Percentiles rank a stretch among this genome's conserved stretches.
Evolutionary conservation across 1,140 invertebrate genomes (phyloP).

Genomic region (Zelostemma sp.): DNA sequence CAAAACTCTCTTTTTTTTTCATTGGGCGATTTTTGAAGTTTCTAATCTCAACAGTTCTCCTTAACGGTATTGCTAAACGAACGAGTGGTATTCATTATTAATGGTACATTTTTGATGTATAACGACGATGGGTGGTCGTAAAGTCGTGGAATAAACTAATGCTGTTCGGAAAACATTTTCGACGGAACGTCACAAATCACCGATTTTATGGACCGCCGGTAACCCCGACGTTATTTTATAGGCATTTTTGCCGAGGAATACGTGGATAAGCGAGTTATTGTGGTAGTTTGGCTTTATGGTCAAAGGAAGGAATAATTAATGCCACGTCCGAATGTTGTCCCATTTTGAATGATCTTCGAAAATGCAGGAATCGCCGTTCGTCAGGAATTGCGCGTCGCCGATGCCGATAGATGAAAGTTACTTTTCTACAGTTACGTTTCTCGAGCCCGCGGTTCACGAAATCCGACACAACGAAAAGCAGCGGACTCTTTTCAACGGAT

Average conservation of each 20-base stretch:
- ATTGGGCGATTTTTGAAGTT: not conserved
- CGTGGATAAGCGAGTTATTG: slow-evolving; percentile 2
- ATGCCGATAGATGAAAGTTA: too few species aligned
- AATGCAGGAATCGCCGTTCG: too few species aligned
- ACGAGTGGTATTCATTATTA: not conserved
- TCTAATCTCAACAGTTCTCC: not conserved
- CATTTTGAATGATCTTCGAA: not conserved
- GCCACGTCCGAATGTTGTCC: not conserved
- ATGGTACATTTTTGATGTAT: not conserved
- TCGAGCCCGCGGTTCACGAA: too few species aligned
- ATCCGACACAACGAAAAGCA: too few species aligned
- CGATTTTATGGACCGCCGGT: slow-evolving; percentile 2
- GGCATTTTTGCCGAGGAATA: slow-evolving; percentile 2
- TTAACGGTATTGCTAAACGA: not conserved
- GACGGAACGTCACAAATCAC: not conserved
- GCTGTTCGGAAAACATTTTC: not conserved
- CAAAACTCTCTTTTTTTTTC: not conserved
- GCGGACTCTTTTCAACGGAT: not conserved
- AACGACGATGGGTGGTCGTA: not conserved
- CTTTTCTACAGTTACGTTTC: too few species aligned
- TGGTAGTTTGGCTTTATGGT: not conserved
- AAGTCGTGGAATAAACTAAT: not conserved
- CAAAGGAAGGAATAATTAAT: slow-evolving; percentile 5
- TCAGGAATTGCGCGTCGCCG: not conserved
- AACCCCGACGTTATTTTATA: slow-evolving; percentile 2